Conservation (phyloP, 2,888 invertebrate species). For the Clistopyga incitator region DNA sequence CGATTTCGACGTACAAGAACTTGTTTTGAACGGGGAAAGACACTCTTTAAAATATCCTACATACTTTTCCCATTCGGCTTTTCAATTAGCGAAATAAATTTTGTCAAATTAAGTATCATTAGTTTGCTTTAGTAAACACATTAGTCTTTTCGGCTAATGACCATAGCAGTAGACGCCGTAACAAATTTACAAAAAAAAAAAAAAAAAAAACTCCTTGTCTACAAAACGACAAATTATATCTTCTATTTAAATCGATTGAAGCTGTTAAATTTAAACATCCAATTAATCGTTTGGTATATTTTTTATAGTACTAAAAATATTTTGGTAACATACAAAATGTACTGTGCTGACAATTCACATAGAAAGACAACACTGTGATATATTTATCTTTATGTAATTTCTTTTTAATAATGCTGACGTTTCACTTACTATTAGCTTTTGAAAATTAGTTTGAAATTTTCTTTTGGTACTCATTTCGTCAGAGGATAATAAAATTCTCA, state of each 20-base stretch:
- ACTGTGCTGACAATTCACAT: not conserved
- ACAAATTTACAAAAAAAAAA: no score
- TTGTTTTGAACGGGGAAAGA: not conserved
- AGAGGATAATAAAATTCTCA: not conserved
- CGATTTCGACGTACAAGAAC: not conserved
- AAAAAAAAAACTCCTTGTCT: not conserved
- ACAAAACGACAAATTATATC: not conserved
- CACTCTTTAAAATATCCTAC: not conserved
- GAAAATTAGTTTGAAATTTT: not conserved
- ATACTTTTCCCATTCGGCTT: not conserved
- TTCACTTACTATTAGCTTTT: not conserved
- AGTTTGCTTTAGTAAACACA: not conserved
- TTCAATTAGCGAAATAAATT: not conserved
- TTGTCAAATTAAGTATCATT: not conserved
- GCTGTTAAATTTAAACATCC: not conserved
- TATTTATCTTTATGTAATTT: not conserved
- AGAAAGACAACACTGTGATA: not conserved
- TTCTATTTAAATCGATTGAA: not conserved
- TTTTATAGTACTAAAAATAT: not conserved
- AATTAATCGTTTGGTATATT: not conserved
- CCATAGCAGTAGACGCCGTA: no score
- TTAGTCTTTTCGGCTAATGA: no score
- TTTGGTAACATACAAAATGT: not conserved
- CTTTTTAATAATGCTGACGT: no score
- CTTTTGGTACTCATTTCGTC: not conserved